Conservation (phyloP, 2,113 vertebrate species). For the Periophthalmodon schlosseri region DNA sequence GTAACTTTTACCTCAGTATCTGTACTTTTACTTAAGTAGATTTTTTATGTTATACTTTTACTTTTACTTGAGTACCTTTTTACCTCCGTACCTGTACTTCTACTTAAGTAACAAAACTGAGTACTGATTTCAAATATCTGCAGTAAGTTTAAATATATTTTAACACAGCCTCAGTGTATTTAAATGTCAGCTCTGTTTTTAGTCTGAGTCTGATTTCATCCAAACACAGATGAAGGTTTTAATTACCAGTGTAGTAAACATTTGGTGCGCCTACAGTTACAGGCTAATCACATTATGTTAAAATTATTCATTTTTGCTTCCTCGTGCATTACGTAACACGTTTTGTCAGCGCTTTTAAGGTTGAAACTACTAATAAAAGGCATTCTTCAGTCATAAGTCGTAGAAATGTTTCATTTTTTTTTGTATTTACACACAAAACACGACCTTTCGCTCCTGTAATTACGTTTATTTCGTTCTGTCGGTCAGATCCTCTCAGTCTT, state of each 20-base stretch:
- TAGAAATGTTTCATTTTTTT: too few species aligned
- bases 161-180: conserved; percentile 81
- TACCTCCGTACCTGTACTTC: too few species aligned
- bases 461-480: too few species aligned
- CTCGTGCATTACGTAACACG: conserved; percentile 47
- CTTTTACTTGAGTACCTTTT: too few species aligned
- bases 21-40: too few species aligned
- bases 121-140: conserved; percentile 98
- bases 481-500: too few species aligned
- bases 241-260: conserved; percentile 69
- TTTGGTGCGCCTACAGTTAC: conserved; percentile 60
- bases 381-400: neutral
- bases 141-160: conserved; percentile 94
- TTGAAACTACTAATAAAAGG: conserved; percentile 16
- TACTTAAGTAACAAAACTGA: too few species aligned
- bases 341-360: conserved; percentile 16
- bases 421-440: neutral
- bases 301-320: conserved; percentile 31
- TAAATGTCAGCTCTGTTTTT: conserved; percentile 62
- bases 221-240: conserved; percentile 68
- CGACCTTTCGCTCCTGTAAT: neutral
- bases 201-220: conserved; percentile 69
- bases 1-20: too few species aligned
- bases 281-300: conserved; percentile 49
- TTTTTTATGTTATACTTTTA: too few species aligned